Percentiles rank a stretch among this genome's conserved stretches.
These are phyloP conservation scores for Kryptolebias ocellatus DNA, from an alignment of 2,797 vertebrate genomes.

Conservation along the genomic window DNA sequence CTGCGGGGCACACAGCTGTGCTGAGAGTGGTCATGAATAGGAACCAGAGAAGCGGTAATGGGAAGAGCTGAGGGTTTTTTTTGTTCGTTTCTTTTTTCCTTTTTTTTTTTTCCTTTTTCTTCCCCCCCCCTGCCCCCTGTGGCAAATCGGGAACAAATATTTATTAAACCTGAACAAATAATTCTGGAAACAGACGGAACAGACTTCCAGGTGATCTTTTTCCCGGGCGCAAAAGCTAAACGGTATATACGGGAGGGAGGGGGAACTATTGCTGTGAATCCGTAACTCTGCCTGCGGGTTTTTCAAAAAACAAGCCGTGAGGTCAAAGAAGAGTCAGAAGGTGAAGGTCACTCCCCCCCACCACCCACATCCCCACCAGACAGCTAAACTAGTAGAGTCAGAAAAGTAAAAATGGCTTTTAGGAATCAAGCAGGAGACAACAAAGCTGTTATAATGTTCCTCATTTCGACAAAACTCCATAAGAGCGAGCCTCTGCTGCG, in stretches of 20 bases:
- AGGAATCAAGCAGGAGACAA: slow-evolving; percentile 51
- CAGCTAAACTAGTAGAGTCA: slow-evolving; percentile 46
- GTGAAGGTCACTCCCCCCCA: slow-evolving; percentile 53
- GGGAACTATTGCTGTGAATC: slow-evolving; percentile 74
- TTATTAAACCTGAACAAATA: slow-evolving; percentile 56
- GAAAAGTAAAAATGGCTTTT: slow-evolving; percentile 46
- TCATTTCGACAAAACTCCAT: slow-evolving; percentile 36
- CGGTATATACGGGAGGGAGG: slow-evolving; percentile 24
- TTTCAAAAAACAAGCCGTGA: slow-evolving; percentile 24
- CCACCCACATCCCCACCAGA: not conserved
- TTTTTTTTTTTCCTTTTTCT: too few species aligned
- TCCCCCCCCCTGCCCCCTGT: slow-evolving; percentile 44
- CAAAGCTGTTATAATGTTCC: slow-evolving; percentile 39
- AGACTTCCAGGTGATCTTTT: slow-evolving; percentile 52
- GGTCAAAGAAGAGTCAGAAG: slow-evolving; percentile 55
- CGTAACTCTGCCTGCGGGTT: slow-evolving; percentile 50
- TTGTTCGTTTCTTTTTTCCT: slow-evolving; percentile 11
- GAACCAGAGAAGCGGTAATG: slow-evolving; percentile 62
- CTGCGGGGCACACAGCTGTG: slow-evolving; percentile 55
- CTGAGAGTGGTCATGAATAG: slow-evolving; percentile 67
- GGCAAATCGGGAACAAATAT: slow-evolving; percentile 62
- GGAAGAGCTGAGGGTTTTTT: slow-evolving; percentile 47
- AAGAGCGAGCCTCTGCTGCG: slow-evolving; percentile 64
- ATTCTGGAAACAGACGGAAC: slow-evolving; percentile 45
- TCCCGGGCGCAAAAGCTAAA: slow-evolving; percentile 53